phyloP scores from a whole-genome alignment of 2,113 vertebrate genomes.

The Ahaetulla prasina region DNA sequence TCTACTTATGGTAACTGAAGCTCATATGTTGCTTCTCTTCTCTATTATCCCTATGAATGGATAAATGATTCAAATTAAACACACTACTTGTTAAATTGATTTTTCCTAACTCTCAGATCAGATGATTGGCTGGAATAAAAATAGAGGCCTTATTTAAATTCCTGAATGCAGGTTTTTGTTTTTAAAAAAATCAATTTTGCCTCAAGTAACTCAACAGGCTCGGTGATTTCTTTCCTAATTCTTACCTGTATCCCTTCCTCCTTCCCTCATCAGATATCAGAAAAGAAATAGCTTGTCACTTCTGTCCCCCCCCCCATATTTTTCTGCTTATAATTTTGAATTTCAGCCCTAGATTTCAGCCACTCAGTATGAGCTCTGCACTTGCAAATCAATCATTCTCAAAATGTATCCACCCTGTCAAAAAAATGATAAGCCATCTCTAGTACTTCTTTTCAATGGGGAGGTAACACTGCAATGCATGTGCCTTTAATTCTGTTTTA shows the following conservation, averaged over 20 bases:
- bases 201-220: constrained; percentile 49
- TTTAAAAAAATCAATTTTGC: constrained; percentile 25
- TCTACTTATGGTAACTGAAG: constrained; percentile 1
- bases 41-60: constrained; percentile 38
- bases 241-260: constrained; percentile 57
- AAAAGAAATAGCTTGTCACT: constrained; percentile 55
- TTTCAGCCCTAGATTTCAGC: constrained; percentile 62
- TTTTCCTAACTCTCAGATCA: constrained; percentile 46
- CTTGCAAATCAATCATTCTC: constrained; percentile 60
- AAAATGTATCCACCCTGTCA: constrained; percentile 48
- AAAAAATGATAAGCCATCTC: constrained; percentile 52
- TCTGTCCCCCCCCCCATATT: constrained; percentile 39
- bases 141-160: constrained; percentile 54
- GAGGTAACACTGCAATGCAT: not conserved
- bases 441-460: constrained; percentile 14
- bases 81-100: constrained; percentile 53
- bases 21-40: constrained; percentile 39
- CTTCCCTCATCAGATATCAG: constrained; percentile 59
- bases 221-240: constrained; percentile 57
- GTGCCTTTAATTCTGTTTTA: not conserved
- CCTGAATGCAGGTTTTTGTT: constrained; percentile 43
- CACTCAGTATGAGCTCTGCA: constrained; percentile 58
- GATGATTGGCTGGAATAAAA: constrained; percentile 48
- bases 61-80: constrained; percentile 43
- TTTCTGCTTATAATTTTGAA: constrained; percentile 58